Conservation (phyloP, 2,113 vertebrate genomes). For the Lota lota region DNA sequence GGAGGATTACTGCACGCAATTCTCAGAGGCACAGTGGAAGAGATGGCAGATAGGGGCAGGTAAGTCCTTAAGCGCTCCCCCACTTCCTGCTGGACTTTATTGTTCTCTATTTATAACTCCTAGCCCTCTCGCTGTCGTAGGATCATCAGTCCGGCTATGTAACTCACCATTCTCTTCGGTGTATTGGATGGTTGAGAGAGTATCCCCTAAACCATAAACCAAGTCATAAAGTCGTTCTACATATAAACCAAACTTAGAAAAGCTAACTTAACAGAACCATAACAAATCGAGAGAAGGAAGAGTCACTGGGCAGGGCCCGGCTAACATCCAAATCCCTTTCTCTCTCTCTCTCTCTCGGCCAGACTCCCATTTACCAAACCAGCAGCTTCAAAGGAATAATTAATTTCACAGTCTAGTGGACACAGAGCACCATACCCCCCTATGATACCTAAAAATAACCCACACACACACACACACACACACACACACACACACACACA, state of each 20-base stretch:
- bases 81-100: constrained; percentile 38
- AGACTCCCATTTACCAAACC: constrained; percentile 49
- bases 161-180: too few relatives aligned
- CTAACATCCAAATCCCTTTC: constrained; percentile 28
- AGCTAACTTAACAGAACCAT: too few relatives aligned
- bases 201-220: too few relatives aligned
- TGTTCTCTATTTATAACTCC: constrained; percentile 52
- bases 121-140: background rate
- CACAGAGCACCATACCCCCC: constrained; percentile 35
- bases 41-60: constrained; percentile 24
- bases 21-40: constrained; percentile 28
- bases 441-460: constrained; percentile 38
- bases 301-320: constrained; percentile 11
- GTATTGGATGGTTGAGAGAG: too few relatives aligned
- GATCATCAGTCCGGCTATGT: too few relatives aligned
- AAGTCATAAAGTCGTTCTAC: too few relatives aligned
- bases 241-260: too few relatives aligned
- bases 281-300: constrained; percentile 9
- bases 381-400: constrained; percentile 61
- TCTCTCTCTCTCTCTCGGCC: constrained; percentile 42
- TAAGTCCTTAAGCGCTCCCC: constrained; percentile 40
- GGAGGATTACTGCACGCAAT: constrained; percentile 7
- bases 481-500: too few relatives aligned
- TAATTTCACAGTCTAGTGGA: constrained; percentile 67
- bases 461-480: background rate